These are phyloP conservation scores for Megaptera novaeangliae DNA, from an alignment of 2,113 vertebrate species.

Conservation along the genomic window DNA sequence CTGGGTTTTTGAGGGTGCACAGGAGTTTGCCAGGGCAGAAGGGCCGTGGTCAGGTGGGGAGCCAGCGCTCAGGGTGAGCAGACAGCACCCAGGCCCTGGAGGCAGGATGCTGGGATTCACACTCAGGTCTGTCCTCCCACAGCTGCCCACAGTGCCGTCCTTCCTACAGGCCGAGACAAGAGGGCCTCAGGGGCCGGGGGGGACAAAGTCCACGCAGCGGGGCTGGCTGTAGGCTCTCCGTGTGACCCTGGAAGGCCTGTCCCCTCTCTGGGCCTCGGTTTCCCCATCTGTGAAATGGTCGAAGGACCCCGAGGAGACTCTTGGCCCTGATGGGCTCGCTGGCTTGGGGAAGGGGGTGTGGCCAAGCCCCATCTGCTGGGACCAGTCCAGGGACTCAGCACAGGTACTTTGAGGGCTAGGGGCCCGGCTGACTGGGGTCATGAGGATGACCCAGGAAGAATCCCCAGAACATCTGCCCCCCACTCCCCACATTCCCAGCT, in stretches of 20 bases:
- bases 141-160: neutral
- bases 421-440: neutral
- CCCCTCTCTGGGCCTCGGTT: neutral
- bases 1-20: neutral
- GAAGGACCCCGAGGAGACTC: neutral
- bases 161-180: neutral
- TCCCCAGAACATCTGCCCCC: neutral
- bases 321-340: neutral
- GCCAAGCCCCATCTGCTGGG: conserved; percentile 44
- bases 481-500: neutral
- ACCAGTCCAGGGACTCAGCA: conserved; percentile 56
- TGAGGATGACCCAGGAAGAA: neutral
- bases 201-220: neutral
- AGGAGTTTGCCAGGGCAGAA: neutral
- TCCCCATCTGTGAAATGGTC: neutral
- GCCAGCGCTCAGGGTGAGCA: neutral
- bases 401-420: neutral
- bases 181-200: neutral
- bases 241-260: neutral
- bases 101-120: neutral
- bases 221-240: neutral
- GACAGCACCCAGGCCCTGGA: neutral
- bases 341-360: neutral
- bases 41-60: neutral
- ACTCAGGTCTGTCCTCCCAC: neutral